phyloP scores from a whole-genome alignment of 2,797 vertebrate genomes.

The Chelon auratus region DNA sequence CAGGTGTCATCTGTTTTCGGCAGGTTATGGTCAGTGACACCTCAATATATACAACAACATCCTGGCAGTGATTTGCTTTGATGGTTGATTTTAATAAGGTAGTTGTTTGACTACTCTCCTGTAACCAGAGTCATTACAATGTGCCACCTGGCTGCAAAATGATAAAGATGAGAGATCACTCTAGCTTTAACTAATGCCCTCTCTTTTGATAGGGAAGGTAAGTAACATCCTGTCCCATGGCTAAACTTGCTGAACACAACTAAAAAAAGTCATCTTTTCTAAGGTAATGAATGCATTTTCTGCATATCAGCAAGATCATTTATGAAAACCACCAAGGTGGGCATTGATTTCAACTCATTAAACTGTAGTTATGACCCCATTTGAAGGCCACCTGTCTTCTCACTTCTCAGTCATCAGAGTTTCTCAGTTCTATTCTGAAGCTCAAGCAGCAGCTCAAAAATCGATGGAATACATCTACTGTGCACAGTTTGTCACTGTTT shows the following conservation, averaged over 20 bases:
- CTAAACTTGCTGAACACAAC: no score
- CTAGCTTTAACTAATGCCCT: not conserved
- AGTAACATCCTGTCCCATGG: no score
- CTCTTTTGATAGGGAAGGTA: not conserved
- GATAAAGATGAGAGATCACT: slow-evolving; percentile 30
- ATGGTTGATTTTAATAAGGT: slow-evolving; percentile 65
- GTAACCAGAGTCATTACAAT: slow-evolving; percentile 36
- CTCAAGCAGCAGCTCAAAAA: slow-evolving; percentile 3
- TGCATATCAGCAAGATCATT: no score
- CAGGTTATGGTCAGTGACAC: slow-evolving; percentile 42
- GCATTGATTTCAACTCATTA: no score
- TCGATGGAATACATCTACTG: slow-evolving; percentile 22
- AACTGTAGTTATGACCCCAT: no score
- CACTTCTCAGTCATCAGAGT: not conserved
- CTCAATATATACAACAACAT: slow-evolving; percentile 37
- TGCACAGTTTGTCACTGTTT: slow-evolving; percentile 16
- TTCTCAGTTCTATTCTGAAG: slow-evolving; percentile 17
- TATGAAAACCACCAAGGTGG: no score
- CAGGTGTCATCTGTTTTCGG: slow-evolving; percentile 23
- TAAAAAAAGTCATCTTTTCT: no score
- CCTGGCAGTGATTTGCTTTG: slow-evolving; percentile 46
- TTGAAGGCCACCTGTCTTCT: not conserved
- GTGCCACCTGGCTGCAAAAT: slow-evolving; percentile 52
- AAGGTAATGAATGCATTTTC: no score
- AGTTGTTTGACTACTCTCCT: slow-evolving; percentile 63